Evolutionary conservation across 2,888 invertebrate genomes (phyloP), one percentile per base, ranked within the genome.

Genomic region (Dione vanillae): DNA sequence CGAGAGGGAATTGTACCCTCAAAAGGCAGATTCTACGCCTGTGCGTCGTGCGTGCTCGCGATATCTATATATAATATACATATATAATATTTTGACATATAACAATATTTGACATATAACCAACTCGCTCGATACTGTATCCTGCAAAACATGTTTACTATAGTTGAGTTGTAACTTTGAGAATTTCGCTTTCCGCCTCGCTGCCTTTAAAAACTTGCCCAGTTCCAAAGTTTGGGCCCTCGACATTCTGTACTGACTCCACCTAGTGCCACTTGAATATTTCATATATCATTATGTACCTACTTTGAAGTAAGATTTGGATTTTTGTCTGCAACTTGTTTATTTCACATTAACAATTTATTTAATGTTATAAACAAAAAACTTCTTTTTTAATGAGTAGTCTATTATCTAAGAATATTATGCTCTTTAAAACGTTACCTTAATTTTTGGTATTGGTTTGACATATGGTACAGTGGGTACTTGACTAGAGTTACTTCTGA

Each of bases 101-200:
- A n/a, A n/a, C n/a, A n/a, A 56, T 37, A 56, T 56, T 37, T 37
- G n/a, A 37, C 16, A 40, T 56, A 37, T 37, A 56, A 56, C 37
- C 37, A 40, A 45, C n/a, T 64, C 49, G 37, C 49, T 64, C 65
- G 62, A 69, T 56, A 65, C 71, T 61, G 45, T 61, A 71, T 71
- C 72, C 69, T 69, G 74, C 75, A 76, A 78, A 78, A 76, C 76
- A 78, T 78, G 77, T 78, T 78, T 77, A 73, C 78, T 65, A 73
- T 62, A 67, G 69, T 52, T 27, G 69, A 70, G 72, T 67, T 70
- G 73, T 75, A 73, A 72, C 70, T 74, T 70, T 72, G 56, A 56
- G 67, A 74, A 72, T 75, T 76, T 75, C 74, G 67, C 75, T 71
- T 74, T 75, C 71, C 74, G 70, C 69, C 70, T 69, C 75, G 65